phyloP scores from a whole-genome alignment of 2,113 vertebrate species.

The Telmatochromis brichardi region DNA sequence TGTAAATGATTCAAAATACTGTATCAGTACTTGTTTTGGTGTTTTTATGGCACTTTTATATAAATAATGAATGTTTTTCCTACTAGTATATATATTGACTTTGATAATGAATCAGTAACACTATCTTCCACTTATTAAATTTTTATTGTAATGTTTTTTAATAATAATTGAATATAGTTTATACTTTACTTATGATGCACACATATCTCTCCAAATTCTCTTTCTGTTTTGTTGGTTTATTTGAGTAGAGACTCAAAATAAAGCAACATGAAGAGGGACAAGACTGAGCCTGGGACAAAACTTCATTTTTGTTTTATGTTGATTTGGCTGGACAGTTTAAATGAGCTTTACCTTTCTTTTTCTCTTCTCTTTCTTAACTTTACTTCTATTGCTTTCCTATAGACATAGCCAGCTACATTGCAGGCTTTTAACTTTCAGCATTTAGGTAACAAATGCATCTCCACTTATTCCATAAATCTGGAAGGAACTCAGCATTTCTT shows the following conservation, averaged over 20 bases:
- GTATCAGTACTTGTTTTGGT: neutral
- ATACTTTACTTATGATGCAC: neutral
- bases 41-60: neutral
- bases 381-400: neutral
- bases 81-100: neutral
- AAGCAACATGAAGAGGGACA: neutral
- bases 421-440: neutral
- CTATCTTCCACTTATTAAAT: neutral
- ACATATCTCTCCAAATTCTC: neutral
- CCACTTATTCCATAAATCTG: neutral
- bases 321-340: neutral
- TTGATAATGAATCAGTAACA: neutral
- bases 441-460: neutral
- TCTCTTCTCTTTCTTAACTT: neutral
- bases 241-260: neutral
- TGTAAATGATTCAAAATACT: neutral
- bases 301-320: neutral
- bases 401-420: neutral
- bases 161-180: neutral
- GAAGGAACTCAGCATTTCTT: neutral
- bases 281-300: neutral
- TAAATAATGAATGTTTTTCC: neutral
- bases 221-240: neutral
- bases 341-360: neutral
- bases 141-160: neutral